Evolutionary conservation across 2,888 invertebrate species (phyloP).

Genomic region (Meghimatium bilineatum): DNA sequence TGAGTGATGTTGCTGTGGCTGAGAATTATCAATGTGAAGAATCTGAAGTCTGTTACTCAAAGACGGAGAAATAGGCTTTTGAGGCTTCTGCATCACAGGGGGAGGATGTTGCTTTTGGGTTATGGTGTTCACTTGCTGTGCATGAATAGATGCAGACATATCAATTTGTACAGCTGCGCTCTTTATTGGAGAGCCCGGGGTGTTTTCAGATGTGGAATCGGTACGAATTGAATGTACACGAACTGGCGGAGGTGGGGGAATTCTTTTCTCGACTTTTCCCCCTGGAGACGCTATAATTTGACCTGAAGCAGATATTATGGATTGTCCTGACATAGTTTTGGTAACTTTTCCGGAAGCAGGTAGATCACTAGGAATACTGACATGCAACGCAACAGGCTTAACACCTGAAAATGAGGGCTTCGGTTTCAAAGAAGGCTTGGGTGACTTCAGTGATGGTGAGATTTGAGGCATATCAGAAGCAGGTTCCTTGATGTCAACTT

Average conservation of each 20-base stretch:
- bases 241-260: slow-evolving; percentile 79
- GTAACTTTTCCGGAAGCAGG: slow-evolving; percentile 5
- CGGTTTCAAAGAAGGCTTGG: slow-evolving; percentile 50
- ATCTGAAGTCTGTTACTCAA: slow-evolving; percentile 39
- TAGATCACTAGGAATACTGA: slow-evolving; percentile 60
- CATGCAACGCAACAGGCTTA: slow-evolving; percentile 56
- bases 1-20: slow-evolving; percentile 31
- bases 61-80: slow-evolving; percentile 45
- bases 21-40: slow-evolving; percentile 17
- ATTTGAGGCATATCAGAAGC: slow-evolving; percentile 68
- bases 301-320: slow-evolving; percentile 35
- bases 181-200: slow-evolving; percentile 29
- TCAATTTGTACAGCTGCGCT: slow-evolving; percentile 13
- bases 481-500: slow-evolving; percentile 57
- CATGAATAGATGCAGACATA: slow-evolving; percentile 38
- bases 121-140: slow-evolving; percentile 24
- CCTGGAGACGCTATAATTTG: slow-evolving; percentile 60
- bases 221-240: slow-evolving; percentile 77
- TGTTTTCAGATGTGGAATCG: slow-evolving; percentile 50
- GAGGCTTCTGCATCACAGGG: slow-evolving; percentile 48
- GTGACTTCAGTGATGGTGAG: slow-evolving; percentile 54
- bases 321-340: too few relatives aligned
- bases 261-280: slow-evolving; percentile 71
- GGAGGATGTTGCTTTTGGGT: slow-evolving; percentile 48
- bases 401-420: slow-evolving; percentile 52